Conservation (phyloP, 92 coral and sea anemone genomes). For the Epizoanthus illoricatus region DNA sequence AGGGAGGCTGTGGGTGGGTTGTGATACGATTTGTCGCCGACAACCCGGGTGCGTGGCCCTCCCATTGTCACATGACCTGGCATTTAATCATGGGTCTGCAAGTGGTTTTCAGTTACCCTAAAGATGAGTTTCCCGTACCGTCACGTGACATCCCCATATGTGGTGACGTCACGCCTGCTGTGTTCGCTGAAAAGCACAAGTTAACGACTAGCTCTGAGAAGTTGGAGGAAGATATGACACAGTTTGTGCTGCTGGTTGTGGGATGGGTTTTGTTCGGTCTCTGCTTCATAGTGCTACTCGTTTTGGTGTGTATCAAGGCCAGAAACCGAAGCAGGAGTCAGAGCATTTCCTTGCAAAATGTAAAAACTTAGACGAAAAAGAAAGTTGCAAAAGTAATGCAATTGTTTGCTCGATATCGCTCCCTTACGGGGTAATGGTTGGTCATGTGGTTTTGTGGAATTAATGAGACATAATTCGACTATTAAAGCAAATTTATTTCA, state of each 20-base stretch:
- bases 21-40: constrained; percentile 42
- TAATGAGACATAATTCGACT: no score
- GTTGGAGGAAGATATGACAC: background rate
- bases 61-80: constrained; percentile 50
- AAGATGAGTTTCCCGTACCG: constrained; percentile 33
- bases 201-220: background rate
- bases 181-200: constrained; percentile 32
- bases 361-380: no score
- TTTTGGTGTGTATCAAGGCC: background rate
- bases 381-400: no score
- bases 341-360: no score
- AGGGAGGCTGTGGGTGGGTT: constrained; percentile 40
- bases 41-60: constrained; percentile 52
- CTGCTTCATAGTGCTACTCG: constrained; percentile 7
- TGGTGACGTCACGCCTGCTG: constrained; percentile 44
- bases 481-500: no score
- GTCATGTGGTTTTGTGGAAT: no score
- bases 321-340: no score
- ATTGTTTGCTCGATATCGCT: no score
- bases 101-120: constrained; percentile 36
- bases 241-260: constrained; percentile 30
- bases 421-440: no score
- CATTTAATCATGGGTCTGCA: constrained; percentile 53
- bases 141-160: constrained; percentile 44
- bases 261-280: constrained; percentile 36